Evolutionary conservation across 2,888 invertebrate genomes (phyloP), one percentile per base, ranked within the genome.

Genomic region (Osmoderma eremita): DNA sequence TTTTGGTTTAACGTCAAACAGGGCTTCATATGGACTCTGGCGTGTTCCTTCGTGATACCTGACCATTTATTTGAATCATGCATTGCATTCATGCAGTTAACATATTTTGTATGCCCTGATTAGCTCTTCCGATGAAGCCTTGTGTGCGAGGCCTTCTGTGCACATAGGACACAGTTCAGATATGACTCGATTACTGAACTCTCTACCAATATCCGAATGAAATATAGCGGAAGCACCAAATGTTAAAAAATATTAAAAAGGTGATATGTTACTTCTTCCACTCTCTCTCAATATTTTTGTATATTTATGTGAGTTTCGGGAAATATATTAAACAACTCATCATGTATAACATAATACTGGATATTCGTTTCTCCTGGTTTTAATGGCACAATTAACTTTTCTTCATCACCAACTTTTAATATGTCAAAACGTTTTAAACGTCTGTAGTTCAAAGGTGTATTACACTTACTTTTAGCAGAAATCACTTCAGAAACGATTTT

Each of bases 11-110:
- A n/a, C n/a, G n/a, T n/a, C n/a, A n/a, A n/a, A n/a, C n/a, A n/a
- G n/a, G n/a, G n/a, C n/a, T n/a, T n/a, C n/a, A n/a, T n/a, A n/a
- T n/a, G n/a, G n/a, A n/a, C n/a, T n/a, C n/a, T n/a, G n/a, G n/a
- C n/a, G n/a, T n/a, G n/a, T n/a, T n/a, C n/a, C n/a, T n/a, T n/a
- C n/a, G n/a, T n/a, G n/a, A n/a, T n/a, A n/a, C n/a, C n/a, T n/a
- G n/a, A n/a, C n/a, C n/a, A n/a, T n/a, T n/a, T n/a, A n/a, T n/a
- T n/a, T n/a, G n/a, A n/a, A n/a, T n/a, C n/a, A n/a, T n/a, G n/a
- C n/a, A n/a, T n/a, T n/a, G n/a, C 83, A 0, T 83, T 83, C 10
- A 90, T 72, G 45, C 84, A 73, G 3, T 78, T 79, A 51, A 18
- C 51, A 17, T 51, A 51, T 51, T 18, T 12, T 18, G 51, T 51